Evolutionary conservation across 2,888 invertebrate species (phyloP).

Genomic region (Danaus chrysippus): DNA sequence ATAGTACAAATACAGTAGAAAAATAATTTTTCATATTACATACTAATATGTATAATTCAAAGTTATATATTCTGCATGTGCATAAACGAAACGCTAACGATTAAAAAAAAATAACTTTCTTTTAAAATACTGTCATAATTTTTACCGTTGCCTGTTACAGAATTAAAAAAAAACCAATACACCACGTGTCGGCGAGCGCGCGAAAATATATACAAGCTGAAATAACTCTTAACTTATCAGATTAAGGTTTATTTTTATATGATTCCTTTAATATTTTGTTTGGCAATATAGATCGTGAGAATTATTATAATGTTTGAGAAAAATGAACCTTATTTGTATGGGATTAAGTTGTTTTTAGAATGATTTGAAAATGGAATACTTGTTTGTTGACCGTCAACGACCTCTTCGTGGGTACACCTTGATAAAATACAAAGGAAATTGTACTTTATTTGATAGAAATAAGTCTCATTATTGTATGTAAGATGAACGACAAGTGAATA

Average conservation of each 20-base stretch:
- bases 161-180: constrained; percentile 9
- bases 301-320: constrained; percentile 21
- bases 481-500: too few species aligned
- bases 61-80: too few species aligned
- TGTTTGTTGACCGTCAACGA: constrained; percentile 70
- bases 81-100: too few species aligned
- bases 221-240: constrained; percentile 4
- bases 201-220: constrained; percentile 26
- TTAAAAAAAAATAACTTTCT: too few species aligned
- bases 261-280: constrained; percentile 22
- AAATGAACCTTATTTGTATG: constrained; percentile 22
- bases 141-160: background rate
- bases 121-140: background rate
- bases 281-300: constrained; percentile 42
- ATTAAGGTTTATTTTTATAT: constrained; percentile 16
- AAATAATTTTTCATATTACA: too few species aligned
- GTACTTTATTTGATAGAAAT: background rate
- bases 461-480: too few species aligned
- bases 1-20: too few species aligned
- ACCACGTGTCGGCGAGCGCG: constrained; percentile 35
- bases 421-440: constrained; percentile 37
- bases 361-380: constrained; percentile 44
- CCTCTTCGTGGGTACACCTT: constrained; percentile 47
- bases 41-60: too few species aligned
- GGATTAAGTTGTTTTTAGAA: constrained; percentile 16